Evolutionary conservation across 2,888 invertebrate species (phyloP), one percentile per base, ranked within the genome.

Genomic region (Atrina japonica): DNA sequence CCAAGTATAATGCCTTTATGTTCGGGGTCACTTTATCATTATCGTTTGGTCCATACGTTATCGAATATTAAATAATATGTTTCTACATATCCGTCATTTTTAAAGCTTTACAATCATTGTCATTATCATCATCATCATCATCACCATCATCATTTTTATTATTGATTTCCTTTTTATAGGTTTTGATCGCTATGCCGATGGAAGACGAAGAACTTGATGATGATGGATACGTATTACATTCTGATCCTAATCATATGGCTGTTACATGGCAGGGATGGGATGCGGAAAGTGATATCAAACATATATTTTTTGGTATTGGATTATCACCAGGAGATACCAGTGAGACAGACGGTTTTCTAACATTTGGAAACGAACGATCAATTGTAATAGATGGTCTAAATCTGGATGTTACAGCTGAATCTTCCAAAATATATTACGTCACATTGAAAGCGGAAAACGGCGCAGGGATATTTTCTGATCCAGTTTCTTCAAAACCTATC

Each of bases 171-270:
- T n/a, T 7, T 35, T 35, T 35, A 11, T 18, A 56, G 56, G 56
- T 56, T n/a, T 14, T 40, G 16, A 35, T 56, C 1, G 56, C 35
- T 6, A 2, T 18, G n/a, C 7, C 35, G 18, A 72, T 64, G 29
- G 82, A 80, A 18, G 83, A 81, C 9, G 83, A 84, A 50, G 80
- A 81, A 52, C 35, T 80, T 0, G 45, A 47, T 43, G 73, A 80
- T 45, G 76, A 76, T 27, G 40, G 70, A 0, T 56, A 73, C 25
- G 75, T 82, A 18, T 43, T 78, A 27, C 81, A 83, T 52, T 70
- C 71, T 52, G 78, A 80, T 52, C 78, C 76, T 9, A 56, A 73
- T 35, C 63, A 72, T 0, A 74, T 84, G 14, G 72, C 73, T 23
- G 69, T 81, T 3, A 77, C 76, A 25, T 83, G 83, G 83, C 56